Evolutionary conservation across 2,888 invertebrate species (phyloP).

Genomic region (Euzetes globulus): DNA sequence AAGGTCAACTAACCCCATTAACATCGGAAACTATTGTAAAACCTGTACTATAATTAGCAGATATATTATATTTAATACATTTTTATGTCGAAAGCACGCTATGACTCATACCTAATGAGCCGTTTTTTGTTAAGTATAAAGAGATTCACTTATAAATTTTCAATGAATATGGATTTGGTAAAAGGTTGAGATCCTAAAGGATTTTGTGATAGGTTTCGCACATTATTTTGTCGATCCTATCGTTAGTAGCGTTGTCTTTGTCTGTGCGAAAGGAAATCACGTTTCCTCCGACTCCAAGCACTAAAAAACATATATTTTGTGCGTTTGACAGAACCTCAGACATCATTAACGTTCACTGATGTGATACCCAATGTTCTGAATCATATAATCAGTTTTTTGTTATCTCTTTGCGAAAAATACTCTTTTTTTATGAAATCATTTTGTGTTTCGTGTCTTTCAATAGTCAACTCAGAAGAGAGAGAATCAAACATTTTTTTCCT

Average conservation of each 20-base stretch:
- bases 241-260: not conserved
- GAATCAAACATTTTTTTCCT: not conserved
- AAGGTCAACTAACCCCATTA: not conserved
- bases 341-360: conserved; percentile 6
- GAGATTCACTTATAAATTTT: not conserved
- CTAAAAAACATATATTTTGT: not conserved
- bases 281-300: not conserved
- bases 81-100: too few species aligned
- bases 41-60: too few species aligned
- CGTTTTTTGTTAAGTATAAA: not conserved
- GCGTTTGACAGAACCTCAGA: not conserved
- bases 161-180: not conserved
- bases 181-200: not conserved
- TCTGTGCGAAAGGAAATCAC: conserved; percentile 14
- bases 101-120: not conserved
- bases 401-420: not conserved
- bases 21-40: too few species aligned
- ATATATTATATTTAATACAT: too few species aligned
- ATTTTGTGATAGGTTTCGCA: not conserved
- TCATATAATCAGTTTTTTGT: not conserved
- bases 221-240: not conserved
- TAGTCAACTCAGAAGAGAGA: not conserved
- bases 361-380: conserved; percentile 6
- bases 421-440: not conserved
- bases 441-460: conserved; percentile 3